A percentile compares a stretch with the other conserved stretches of the same genome.
phyloP scores from a whole-genome alignment of 2,797 vertebrate genomes.

The Apogon hyalosoma region DNA sequence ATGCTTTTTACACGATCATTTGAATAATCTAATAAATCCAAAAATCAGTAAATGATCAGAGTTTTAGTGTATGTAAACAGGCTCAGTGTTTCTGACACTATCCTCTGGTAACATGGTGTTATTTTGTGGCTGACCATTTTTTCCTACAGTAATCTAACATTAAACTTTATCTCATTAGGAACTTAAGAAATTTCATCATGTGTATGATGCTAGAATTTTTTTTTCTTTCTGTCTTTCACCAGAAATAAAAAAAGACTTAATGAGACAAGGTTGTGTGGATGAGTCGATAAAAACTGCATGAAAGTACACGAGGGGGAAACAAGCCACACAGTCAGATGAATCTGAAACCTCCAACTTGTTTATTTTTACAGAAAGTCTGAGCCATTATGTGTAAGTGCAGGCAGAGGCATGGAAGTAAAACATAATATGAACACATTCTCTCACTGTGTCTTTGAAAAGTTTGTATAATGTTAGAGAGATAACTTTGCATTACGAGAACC shows the following conservation, averaged over 20 bases:
- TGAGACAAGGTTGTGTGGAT: slow-evolving; percentile 38
- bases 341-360: slow-evolving; percentile 1
- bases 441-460: background rate
- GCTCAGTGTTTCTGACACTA: slow-evolving; percentile 4
- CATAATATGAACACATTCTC: background rate
- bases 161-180: slow-evolving; percentile 31
- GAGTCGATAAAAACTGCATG: slow-evolving; percentile 15
- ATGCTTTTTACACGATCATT: too few species aligned
- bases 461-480: background rate
- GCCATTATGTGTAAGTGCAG: background rate
- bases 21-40: too few species aligned
- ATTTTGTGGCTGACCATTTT: slow-evolving; percentile 6
- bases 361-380: slow-evolving; percentile 5
- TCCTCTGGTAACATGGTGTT: slow-evolving; percentile 19
- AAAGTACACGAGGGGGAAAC: slow-evolving; percentile 12
- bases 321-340: slow-evolving; percentile 11
- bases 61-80: too few species aligned
- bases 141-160: background rate
- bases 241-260: slow-evolving; percentile 47
- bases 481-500: background rate
- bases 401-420: background rate
- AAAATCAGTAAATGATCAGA: too few species aligned
- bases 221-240: slow-evolving; percentile 7
- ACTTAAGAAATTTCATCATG: slow-evolving; percentile 16
- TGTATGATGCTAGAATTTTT: slow-evolving; percentile 6